Evolutionary conservation across 2,113 vertebrate genomes (phyloP).

Genomic region (Martes martes): DNA sequence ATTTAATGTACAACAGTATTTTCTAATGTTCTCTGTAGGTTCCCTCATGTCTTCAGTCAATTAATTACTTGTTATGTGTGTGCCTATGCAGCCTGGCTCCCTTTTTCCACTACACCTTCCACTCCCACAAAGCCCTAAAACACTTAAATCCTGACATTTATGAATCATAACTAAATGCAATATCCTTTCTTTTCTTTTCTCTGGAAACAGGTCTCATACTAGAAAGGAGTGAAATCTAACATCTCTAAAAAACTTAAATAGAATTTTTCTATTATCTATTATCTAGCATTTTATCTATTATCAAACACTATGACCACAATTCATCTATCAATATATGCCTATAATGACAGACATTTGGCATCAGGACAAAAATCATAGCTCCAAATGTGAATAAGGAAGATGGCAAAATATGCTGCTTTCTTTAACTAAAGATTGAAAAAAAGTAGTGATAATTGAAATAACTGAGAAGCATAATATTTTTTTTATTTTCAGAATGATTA

Average conservation of each 20-base stretch:
- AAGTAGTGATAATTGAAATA: not conserved
- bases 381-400: not conserved
- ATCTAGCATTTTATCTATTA: not conserved
- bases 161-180: constrained; percentile 26
- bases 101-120: constrained; percentile 74
- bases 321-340: not conserved
- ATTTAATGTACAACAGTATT: constrained; percentile 62
- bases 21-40: constrained; percentile 57
- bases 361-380: not conserved
- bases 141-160: constrained; percentile 53
- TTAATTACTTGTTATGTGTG: constrained; percentile 57
- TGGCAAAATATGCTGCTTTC: not conserved
- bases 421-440: constrained; percentile 36
- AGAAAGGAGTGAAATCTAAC: not conserved
- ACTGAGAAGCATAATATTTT: not conserved
- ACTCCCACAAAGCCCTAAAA: constrained; percentile 51
- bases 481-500: constrained; percentile 48
- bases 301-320: constrained; percentile 1
- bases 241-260: not conserved
- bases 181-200: constrained; percentile 20
- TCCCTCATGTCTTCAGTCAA: constrained; percentile 65
- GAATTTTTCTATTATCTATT: not conserved
- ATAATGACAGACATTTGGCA: not conserved
- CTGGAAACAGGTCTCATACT: constrained; percentile 26
- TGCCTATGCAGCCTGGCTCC: constrained; percentile 74